Base-by-base conservation (phyloP, 92 coral and sea anemone genomes). In the Bergia sp. region DNA sequence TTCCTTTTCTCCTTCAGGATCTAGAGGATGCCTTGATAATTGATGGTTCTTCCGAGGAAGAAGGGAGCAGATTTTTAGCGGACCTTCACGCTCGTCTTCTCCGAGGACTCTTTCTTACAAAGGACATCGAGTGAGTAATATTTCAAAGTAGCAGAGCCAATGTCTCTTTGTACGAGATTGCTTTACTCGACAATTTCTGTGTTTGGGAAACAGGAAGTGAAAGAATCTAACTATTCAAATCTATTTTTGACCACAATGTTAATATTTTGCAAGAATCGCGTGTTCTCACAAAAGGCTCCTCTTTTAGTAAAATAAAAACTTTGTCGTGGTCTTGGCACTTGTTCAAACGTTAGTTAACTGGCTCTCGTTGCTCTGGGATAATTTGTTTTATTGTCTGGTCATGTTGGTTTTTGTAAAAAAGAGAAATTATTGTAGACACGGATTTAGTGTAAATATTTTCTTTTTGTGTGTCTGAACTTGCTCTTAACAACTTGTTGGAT, bases 1-100 rank as follows among this genome's bases (percentile, higher is more conserved):
- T 92, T 84, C 80, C 73, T 81, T 79, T 88, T 84, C 87, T 90
- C 61, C 69, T 84, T 49, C 74, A 96, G 99, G 99, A 96, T 88
- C 86, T 96, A 77, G 99, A 96, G 88, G 99, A 96, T 86, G 99
- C 99, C 47, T 94, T 96, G 89, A 74, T 96, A 86, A 94, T 93
- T 42, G 96, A 96, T 89, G 99, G 99, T 18, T 88, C 98, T 47
- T 91, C 88, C 55, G 96, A 94, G 40, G 98, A 96, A 74, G 94
- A 93, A 77, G 88, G 93, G 69, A 96, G 94, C 95, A 94, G 98
- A 81, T 96, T 96, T 91, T 69, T 96, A 91, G 99, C 96, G 72
- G 99, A 96, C 82, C 93, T 96, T 23, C 99, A 96, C 71, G 98
- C 99, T 42, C 94, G 99, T 42, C 89, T 96, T 53, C 93, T 96